A percentile compares a stretch with the other conserved stretches of the same genome.
These are phyloP conservation scores for Microctonus brassicae DNA, from an alignment of 2,888 invertebrate genomes.

Conservation along the genomic window DNA sequence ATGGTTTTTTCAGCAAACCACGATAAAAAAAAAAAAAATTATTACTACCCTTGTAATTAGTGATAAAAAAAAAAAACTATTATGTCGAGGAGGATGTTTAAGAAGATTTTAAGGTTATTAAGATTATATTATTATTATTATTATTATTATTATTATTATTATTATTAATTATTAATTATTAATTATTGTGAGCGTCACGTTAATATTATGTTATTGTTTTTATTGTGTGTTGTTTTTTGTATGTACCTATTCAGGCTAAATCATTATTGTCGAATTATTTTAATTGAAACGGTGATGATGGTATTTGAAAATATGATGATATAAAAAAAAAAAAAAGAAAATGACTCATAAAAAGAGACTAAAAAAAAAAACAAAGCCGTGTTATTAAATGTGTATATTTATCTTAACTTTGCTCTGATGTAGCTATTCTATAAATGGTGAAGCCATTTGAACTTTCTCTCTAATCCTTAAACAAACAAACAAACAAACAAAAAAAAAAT, in stretches of 20 bases:
- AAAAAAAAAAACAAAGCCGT: conserved; percentile 55
- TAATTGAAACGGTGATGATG: conserved; percentile 48
- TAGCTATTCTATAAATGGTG: conserved; percentile 41
- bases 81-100: conserved; percentile 64
- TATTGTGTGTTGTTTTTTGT: conserved; percentile 72
- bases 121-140: conserved; percentile 53
- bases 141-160: conserved; percentile 49
- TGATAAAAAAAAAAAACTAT: conserved; percentile 54
- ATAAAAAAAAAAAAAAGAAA: conserved; percentile 45
- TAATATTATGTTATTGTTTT: conserved; percentile 70
- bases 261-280: conserved; percentile 53
- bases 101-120: conserved; percentile 65
- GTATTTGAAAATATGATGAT: conserved; percentile 47
- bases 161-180: conserved; percentile 49
- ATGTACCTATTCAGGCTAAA: conserved; percentile 67
- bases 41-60: conserved; percentile 60
- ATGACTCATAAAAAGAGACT: conserved; percentile 55
- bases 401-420: conserved; percentile 57
- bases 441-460: not conserved
- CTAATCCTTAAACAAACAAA: not conserved
- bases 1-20: conserved; percentile 13
- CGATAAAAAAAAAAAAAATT: conserved; percentile 39
- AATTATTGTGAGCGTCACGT: conserved; percentile 68
- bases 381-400: conserved; percentile 65
- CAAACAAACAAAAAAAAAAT: conserved; percentile 32